Conservation (phyloP, 2,113 vertebrate genomes). For the Zosterops japonicus region DNA sequence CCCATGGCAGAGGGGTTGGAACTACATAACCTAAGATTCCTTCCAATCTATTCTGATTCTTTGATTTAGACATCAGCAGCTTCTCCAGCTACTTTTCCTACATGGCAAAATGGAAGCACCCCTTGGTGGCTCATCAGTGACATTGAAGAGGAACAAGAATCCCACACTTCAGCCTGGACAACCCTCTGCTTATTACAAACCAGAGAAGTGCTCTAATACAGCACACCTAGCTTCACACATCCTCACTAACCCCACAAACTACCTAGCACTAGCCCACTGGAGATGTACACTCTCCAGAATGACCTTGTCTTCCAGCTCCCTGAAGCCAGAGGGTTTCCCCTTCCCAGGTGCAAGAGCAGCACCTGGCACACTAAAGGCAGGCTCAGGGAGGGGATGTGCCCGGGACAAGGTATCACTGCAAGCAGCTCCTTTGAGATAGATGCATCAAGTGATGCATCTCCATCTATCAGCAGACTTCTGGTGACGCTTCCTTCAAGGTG, state of each 20-base stretch:
- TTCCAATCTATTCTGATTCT: not conserved
- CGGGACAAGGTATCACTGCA: not conserved
- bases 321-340: not conserved
- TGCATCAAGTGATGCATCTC: not conserved
- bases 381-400: not conserved
- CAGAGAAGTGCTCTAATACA: not conserved
- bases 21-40: not conserved
- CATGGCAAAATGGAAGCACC: not conserved
- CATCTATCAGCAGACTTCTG: not conserved
- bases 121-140: not conserved
- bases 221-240: not conserved
- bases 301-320: not conserved
- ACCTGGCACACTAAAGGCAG: not conserved
- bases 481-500: not conserved
- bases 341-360: not conserved
- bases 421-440: not conserved
- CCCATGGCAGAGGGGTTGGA: not conserved
- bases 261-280: not conserved
- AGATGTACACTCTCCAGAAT: not conserved
- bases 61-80: not conserved
- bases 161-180: not conserved
- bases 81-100: not conserved
- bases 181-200: not conserved
- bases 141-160: not conserved
- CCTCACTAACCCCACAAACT: not conserved